Conservation (phyloP, 1,140 invertebrate species). For the Reticulitermes speratus region DNA sequence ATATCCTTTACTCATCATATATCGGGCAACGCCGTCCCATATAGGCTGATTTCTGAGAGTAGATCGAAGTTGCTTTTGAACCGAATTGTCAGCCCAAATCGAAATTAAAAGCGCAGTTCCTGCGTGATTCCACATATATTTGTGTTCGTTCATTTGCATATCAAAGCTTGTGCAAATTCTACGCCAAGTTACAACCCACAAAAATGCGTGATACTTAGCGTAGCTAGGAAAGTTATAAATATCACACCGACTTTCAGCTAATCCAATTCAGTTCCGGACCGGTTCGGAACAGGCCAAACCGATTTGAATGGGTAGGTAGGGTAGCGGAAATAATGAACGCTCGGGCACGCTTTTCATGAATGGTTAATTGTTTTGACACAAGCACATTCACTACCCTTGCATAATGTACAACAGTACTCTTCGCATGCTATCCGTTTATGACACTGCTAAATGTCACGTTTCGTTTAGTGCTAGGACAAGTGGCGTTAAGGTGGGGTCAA, state of each 20-base stretch:
- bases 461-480: too few relatives aligned
- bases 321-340: neutral
- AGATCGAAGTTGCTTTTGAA: conserved; percentile 49
- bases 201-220: neutral
- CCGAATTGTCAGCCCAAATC: conserved; percentile 50
- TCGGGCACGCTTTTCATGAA: too few relatives aligned
- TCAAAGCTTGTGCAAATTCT: neutral
- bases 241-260: conserved; percentile 10
- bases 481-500: too few relatives aligned
- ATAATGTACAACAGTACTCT: too few relatives aligned
- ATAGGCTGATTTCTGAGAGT: conserved; percentile 46
- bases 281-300: conserved; percentile 4
- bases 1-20: conserved; percentile 51
- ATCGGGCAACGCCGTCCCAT: conserved; percentile 49
- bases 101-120: conserved; percentile 49
- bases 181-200: neutral
- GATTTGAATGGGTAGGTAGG: conserved; percentile 10
- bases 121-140: conserved; percentile 52
- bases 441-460: too few relatives aligned
- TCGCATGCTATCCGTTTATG: too few relatives aligned
- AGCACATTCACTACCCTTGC: too few relatives aligned
- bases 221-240: neutral
- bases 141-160: conserved; percentile 38
- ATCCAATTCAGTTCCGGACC: conserved; percentile 17
- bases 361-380: too few relatives aligned